Percentiles rank a stretch among this genome's conserved stretches.
Conservation (phyloP, 1,140 invertebrate species). For the Solen grandis region DNA sequence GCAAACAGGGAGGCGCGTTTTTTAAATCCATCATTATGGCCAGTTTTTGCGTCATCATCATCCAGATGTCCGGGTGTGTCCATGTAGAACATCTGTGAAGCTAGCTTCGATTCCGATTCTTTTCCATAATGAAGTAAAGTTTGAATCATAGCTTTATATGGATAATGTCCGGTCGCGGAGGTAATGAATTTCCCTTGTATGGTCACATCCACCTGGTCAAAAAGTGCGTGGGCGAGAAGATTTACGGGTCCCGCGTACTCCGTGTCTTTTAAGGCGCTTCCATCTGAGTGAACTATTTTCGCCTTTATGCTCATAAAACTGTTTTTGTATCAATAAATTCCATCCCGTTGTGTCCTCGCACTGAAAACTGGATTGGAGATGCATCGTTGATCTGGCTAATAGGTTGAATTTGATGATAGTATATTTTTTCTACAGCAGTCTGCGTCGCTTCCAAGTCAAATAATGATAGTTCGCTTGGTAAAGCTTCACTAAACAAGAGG, state of each 20-base stretch:
- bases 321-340: constrained; percentile 3
- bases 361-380: constrained; percentile 12
- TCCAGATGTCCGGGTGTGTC: constrained; percentile 1
- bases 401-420: too few relatives aligned
- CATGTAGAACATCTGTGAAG: not conserved
- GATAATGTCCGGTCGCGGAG: not conserved
- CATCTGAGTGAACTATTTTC: too few relatives aligned
- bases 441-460: too few relatives aligned
- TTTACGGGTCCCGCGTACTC: not conserved
- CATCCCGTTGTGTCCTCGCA: constrained; percentile 17
- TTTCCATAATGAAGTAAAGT: constrained; percentile 6
- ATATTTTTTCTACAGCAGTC: too few relatives aligned
- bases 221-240: constrained; percentile 8
- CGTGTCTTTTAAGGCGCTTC: not conserved
- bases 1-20: not conserved
- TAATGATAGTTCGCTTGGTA: too few relatives aligned
- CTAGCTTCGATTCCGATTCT: not conserved
- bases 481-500: too few relatives aligned
- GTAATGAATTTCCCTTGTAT: constrained; percentile 14
- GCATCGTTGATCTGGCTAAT: too few relatives aligned
- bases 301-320: too few relatives aligned
- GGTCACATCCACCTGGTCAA: constrained; percentile 14
- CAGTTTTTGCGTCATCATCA: constrained; percentile 8
- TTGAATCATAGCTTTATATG: constrained; percentile 2
- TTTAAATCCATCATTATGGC: not conserved